Base-by-base conservation (phyloP, 1,140 invertebrate species). In the Lepidurus arcticus region DNA sequence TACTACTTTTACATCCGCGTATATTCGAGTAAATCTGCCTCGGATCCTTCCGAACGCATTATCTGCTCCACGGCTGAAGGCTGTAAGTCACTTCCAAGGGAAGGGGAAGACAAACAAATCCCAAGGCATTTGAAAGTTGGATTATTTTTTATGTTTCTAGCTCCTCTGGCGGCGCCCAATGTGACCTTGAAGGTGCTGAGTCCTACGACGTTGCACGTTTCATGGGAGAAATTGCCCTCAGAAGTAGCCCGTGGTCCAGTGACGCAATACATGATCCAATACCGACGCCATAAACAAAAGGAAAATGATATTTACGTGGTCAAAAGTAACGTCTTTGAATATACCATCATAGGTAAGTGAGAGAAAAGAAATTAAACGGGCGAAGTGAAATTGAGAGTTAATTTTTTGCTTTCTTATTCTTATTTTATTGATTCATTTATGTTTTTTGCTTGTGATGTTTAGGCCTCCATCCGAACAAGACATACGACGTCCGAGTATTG, bases 1-100 rank as follows among this genome's bases (percentile, higher is more conserved):
- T 92, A 92, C 81, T 88, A 88, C 24, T 89, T 91, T 82, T 91
- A 89, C 81, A 85, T 91, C 47, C 85, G 89, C 78, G 86, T 88
- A 34, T 92, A 89, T 85, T 88, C 86, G 82, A 87, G 86, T 80
- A 86, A 86, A 82, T 87, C 86, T 79, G 88, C 89, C 34, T 90
- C 90, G 81, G 89, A 90, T 81, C 88, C 88, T 78, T 91, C 90
- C 1, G 85, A 88, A 74, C 85, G 85, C 79, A 87, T 91, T 78
- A 85, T 87, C 53, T 90, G 90, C 83, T 84, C 85, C 79, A 91
- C 90, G 45, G 86, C 85, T 80, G 87, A 88, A 82, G 87, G 87
- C 83, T 88, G 90, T 91, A 83, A 83, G 82, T 80, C 21, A 11
- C 6, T 73, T 44, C 8, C 34, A 34, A 34, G 34, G 4, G 34